Evolutionary conservation across 2,113 vertebrate species (phyloP), one percentile per base, ranked within the genome.

Genomic region (Coreoperca whiteheadi): DNA sequence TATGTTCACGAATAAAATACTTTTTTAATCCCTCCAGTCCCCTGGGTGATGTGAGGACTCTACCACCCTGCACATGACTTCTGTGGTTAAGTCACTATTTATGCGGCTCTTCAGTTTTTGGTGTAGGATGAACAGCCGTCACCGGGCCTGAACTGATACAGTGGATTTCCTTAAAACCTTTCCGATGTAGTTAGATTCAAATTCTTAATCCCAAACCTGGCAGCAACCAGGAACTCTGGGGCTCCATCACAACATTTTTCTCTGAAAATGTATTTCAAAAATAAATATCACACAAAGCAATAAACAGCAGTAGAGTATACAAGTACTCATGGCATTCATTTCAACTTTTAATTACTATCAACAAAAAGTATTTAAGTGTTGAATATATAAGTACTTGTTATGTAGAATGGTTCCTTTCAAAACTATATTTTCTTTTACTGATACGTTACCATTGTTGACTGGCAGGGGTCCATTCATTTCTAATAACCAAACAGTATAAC

Each of bases 21-120:
- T n/a, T 71, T 75, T 77, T 81, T 75, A 75, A 83, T 87, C 64
- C 59, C 78, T 54, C 14, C n/a, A 9, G 21, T 59, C 25, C 50
- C 67, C 1, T 25, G 34, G 56, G 61, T 57, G 50, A 78, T 8
- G 11, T 48, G 14, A 71, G 41, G 37, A 57, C 67, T 48, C 41
- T 18, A 0, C 64, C 2, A 5, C 21, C 11, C 71, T 5, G 5
- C 5, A 14, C 9, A 20, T 66, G 72, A 73, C 41, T 32, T 64
- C 67, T 48, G 20, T 20, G 65, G 14, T 25, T 67, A 3, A 69
- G 11, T 71, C 1, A 2, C 9, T 53, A 39, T 46, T 81, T 6
- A 59, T 20, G 43, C 37, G 60, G 48, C 51, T 72, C 30, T 50
- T 74, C 34, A 82, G 30, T 63, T 65, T 37, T 21, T 61, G 28